A percentile compares a stretch with the other conserved stretches of the same genome.
Evolutionary conservation across 2,113 vertebrate genomes (phyloP).

Genomic region (Onychorhynchus coronatus): DNA sequence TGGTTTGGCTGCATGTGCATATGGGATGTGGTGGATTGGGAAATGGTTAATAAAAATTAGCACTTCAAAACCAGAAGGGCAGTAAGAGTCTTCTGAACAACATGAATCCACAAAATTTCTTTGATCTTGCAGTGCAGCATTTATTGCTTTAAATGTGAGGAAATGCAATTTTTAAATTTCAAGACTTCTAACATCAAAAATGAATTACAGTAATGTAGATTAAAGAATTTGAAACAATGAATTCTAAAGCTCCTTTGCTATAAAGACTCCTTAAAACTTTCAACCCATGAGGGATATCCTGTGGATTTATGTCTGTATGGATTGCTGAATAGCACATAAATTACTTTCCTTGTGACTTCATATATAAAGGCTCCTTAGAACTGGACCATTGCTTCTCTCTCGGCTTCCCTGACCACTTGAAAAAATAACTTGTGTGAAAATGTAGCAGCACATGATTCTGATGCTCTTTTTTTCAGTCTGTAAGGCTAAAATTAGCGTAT

Average conservation of each 20-base stretch:
- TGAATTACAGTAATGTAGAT: neutral
- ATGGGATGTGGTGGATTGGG: neutral
- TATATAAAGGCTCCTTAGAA: neutral
- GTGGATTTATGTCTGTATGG: neutral
- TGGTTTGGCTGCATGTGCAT: rapidly evolving
- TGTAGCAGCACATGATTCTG: neutral
- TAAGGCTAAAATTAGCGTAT: neutral
- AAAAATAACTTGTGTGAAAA: neutral
- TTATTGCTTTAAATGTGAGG: neutral
- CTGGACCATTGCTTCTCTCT: neutral
- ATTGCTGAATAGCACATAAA: neutral
- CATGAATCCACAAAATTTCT: neutral
- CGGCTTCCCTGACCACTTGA: neutral
- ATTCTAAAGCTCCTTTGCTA: neutral
- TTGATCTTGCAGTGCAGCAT: neutral
- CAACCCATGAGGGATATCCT: neutral
- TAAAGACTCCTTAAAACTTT: neutral
- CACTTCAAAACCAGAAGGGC: neutral
- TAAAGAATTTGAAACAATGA: neutral
- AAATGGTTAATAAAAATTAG: neutral
- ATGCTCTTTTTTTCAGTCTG: neutral
- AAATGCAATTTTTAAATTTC: neutral
- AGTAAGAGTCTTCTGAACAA: neutral
- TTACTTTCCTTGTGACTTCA: neutral
- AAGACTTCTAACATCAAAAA: neutral